These are phyloP conservation scores for Mormyrus lacerda DNA, from an alignment of 2,113 vertebrate species.

Conservation along the genomic window DNA sequence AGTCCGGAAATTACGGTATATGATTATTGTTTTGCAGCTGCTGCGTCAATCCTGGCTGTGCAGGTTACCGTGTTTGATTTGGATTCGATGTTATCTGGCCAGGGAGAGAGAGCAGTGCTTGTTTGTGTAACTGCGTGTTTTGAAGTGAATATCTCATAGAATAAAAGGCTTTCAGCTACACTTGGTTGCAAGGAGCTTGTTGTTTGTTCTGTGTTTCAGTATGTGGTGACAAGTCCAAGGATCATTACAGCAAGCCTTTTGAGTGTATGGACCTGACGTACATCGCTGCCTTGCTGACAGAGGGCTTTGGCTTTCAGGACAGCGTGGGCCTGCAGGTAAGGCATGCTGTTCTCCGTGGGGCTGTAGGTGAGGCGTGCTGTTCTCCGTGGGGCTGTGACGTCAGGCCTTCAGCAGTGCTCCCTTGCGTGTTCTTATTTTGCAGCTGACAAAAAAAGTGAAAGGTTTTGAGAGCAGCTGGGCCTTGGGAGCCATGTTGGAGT, in stretches of 20 bases:
- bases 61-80: not conserved
- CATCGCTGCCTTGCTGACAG: conserved; percentile 83
- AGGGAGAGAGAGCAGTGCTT: not conserved
- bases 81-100: not conserved
- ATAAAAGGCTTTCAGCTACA: not conserved
- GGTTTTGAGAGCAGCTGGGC: conserved; percentile 92
- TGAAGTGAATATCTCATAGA: not conserved
- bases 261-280: conserved; percentile 93
- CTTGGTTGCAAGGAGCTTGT: not conserved
- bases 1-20: too few species aligned
- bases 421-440: conserved; percentile 22
- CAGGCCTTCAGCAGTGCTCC: not conserved
- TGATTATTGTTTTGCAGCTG: not conserved
- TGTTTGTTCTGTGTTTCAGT: conserved; percentile 54
- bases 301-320: conserved; percentile 87
- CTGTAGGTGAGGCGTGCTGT: not conserved
- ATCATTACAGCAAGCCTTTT: conserved; percentile 65
- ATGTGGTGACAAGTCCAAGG: conserved; percentile 71
- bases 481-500: conserved; percentile 79
- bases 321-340: conserved; percentile 73
- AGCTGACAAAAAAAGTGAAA: conserved; percentile 92
- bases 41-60: not conserved
- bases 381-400: not conserved
- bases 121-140: not conserved
- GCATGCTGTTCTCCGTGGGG: not conserved